Percentiles rank a stretch among this genome's conserved stretches.
phyloP scores from a whole-genome alignment of 2,888 invertebrate species.

The Cephus sareptanus region DNA sequence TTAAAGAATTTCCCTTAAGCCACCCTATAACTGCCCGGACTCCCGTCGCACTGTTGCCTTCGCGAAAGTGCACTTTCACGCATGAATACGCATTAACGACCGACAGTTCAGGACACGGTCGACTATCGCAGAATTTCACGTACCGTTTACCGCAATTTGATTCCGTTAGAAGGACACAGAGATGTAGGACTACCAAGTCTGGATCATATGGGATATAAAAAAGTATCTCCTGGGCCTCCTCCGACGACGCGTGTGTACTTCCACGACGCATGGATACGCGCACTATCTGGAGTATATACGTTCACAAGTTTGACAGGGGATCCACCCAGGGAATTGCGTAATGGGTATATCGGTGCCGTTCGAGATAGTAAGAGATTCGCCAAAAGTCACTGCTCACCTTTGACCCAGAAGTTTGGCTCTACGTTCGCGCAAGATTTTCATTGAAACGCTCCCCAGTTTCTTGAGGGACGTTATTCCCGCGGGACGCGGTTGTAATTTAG shows the following conservation, averaged over 20 bases:
- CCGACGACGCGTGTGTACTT: neutral
- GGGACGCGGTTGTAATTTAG: constrained; percentile 35
- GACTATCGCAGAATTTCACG: neutral
- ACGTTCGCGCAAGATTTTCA: neutral
- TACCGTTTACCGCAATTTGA: neutral
- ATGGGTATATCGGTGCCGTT: neutral
- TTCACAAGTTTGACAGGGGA: neutral
- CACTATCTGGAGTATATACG: neutral
- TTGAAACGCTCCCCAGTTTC: neutral
- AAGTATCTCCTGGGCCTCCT: neutral
- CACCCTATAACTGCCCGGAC: neutral
- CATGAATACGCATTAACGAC: neutral
- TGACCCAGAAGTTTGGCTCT: neutral
- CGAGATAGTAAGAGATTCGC: too few relatives aligned
- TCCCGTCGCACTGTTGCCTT: neutral
- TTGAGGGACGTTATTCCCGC: neutral
- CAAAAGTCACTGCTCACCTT: neutral
- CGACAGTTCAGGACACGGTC: neutral
- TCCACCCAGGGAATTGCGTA: neutral
- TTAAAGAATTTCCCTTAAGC: neutral
- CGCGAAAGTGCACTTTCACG: neutral
- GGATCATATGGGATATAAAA: neutral
- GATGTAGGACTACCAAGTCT: neutral
- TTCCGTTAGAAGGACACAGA: neutral
- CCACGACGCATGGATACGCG: neutral